phyloP scores from a whole-genome alignment of 2,797 vertebrate genomes.

The Mycteria americana region DNA sequence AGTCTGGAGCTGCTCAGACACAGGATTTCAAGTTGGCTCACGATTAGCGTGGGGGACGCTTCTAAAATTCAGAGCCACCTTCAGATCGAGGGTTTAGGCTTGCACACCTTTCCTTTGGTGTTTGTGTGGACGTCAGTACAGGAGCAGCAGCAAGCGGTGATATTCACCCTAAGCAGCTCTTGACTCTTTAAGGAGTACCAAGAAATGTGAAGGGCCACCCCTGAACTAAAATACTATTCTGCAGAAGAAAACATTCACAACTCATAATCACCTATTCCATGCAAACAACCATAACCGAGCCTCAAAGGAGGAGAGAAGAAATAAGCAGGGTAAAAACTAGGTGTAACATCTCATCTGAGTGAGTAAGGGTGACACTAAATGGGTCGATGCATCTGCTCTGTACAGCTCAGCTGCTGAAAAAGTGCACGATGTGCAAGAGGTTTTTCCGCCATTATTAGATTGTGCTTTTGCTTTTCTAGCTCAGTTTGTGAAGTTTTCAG shows the following conservation, averaged over 20 bases:
- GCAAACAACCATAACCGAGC: background rate
- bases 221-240: background rate
- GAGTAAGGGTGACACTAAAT: background rate
- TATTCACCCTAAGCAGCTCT: background rate
- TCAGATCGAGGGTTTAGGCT: fast-evolving
- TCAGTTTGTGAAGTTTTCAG: background rate
- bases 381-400: background rate
- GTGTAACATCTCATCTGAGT: background rate
- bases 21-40: background rate
- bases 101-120: background rate
- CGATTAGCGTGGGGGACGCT: background rate
- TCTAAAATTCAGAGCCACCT: background rate
- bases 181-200: background rate
- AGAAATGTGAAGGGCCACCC: background rate
- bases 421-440: background rate
- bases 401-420: background rate
- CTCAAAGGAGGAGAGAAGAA: background rate
- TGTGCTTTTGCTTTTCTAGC: background rate
- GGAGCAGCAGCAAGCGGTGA: background rate
- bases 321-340: background rate
- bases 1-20: background rate
- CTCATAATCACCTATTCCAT: background rate
- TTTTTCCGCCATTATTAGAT: background rate
- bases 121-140: background rate
- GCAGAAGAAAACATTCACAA: background rate